These are phyloP conservation scores for Oncorhynchus mykiss DNA, from an alignment of 2,113 vertebrate species.

Conservation along the genomic window DNA sequence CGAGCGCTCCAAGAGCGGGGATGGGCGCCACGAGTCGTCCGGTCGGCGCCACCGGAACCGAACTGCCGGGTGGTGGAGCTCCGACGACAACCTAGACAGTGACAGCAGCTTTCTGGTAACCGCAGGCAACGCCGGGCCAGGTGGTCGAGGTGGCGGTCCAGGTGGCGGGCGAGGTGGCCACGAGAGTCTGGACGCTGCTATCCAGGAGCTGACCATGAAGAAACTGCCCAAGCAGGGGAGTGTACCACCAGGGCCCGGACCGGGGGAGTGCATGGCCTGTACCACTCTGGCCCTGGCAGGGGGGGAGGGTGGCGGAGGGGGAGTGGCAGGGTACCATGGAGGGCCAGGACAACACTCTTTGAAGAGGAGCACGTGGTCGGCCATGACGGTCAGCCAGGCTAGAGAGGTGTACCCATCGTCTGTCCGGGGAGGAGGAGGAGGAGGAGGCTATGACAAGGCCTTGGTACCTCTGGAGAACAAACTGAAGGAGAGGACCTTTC, in stretches of 20 bases:
- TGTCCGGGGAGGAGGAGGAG: slow-evolving; percentile 62
- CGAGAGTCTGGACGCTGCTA: slow-evolving; percentile 92
- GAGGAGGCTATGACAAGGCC: slow-evolving; percentile 81
- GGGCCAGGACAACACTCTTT: slow-evolving; percentile 81
- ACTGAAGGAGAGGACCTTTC: slow-evolving; percentile 90
- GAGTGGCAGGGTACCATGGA: slow-evolving; percentile 42
- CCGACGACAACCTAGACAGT: slow-evolving; percentile 97
- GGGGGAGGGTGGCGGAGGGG: slow-evolving; percentile 56
- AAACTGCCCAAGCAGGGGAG: slow-evolving; percentile 73
- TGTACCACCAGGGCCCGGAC: slow-evolving; percentile 50
- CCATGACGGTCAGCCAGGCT: slow-evolving; percentile 98
- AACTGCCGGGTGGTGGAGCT: slow-evolving; percentile 97
- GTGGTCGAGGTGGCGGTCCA: slow-evolving; percentile 29
- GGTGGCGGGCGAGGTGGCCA: slow-evolving; percentile 74
- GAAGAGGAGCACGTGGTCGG: slow-evolving; percentile 96
- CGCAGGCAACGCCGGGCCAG: slow-evolving; percentile 23
- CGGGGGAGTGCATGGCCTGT: slow-evolving; percentile 93
- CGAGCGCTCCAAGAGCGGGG: slow-evolving; percentile 89
- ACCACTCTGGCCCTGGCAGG: slow-evolving; percentile 89
- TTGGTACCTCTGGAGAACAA: slow-evolving; percentile 89
- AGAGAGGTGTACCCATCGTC: slow-evolving; percentile 89
- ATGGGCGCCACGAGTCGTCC: slow-evolving; percentile 81
- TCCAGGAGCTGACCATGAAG: slow-evolving; percentile 95
- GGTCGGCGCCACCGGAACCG: slow-evolving; percentile 87
- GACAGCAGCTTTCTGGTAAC: slow-evolving; percentile 94